phyloP scores from a whole-genome alignment of 2,888 invertebrate genomes.

The Rhingia campestris region DNA sequence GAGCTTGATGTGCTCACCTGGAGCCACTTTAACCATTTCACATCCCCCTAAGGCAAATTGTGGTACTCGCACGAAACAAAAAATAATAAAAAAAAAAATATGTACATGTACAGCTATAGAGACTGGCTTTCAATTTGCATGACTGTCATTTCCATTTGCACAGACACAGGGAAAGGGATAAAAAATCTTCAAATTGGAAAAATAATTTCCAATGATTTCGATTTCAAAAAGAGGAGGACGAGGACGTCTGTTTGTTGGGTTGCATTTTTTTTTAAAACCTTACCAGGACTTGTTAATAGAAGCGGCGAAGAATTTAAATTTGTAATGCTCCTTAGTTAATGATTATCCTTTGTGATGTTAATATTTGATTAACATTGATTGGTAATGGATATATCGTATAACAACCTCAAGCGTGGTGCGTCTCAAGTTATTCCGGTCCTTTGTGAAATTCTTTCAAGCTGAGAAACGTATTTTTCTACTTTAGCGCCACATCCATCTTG shows the following conservation, averaged over 20 bases:
- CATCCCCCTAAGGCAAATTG: constrained; percentile 58
- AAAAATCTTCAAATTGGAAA: constrained; percentile 39
- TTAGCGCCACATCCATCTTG: too few relatives aligned
- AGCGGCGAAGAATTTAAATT: not conserved
- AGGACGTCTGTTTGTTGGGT: constrained; percentile 14
- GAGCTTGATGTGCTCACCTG: constrained; percentile 39
- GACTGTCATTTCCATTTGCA: constrained; percentile 64
- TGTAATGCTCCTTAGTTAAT: not conserved
- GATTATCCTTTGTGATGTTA: not conserved
- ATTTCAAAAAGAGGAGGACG: constrained; percentile 7
- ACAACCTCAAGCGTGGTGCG: not conserved
- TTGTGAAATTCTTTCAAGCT: too few relatives aligned
- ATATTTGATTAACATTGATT: not conserved
- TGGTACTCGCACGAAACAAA: constrained; percentile 31
- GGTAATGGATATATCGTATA: too few relatives aligned
- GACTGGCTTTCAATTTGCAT: constrained; percentile 49
- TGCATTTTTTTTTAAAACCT: not conserved
- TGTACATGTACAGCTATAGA: not conserved
- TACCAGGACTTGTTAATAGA: not conserved
- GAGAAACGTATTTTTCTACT: too few relatives aligned
- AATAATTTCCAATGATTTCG: constrained; percentile 48
- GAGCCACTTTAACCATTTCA: constrained; percentile 62
- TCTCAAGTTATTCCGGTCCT: not conserved
- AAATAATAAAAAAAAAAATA: too few relatives aligned
- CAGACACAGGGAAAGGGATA: constrained; percentile 9